Percentiles rank a stretch among this genome's conserved stretches.
Conservation (phyloP, 2,888 invertebrate species). For the Ochlodes sylvanus region DNA sequence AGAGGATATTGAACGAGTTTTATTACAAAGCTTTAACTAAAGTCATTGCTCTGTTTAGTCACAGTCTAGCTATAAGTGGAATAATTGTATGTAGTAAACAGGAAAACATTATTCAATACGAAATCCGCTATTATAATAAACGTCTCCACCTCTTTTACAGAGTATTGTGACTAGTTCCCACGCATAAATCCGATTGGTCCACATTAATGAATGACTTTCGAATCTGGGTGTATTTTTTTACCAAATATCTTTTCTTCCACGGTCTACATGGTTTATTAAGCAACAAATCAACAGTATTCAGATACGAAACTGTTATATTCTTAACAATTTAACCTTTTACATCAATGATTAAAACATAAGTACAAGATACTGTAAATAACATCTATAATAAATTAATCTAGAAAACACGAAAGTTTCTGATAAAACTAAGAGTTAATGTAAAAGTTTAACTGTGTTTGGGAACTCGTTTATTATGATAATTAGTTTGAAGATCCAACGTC, state of each 20-base stretch:
- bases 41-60: slow-evolving; percentile 1
- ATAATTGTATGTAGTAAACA: neutral
- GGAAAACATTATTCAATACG: slow-evolving; percentile 1
- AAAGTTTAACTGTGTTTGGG: neutral
- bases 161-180: neutral
- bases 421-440: neutral
- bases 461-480: slow-evolving; percentile 1
- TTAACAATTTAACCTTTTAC: neutral
- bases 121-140: neutral
- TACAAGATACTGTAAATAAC: neutral
- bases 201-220: neutral
- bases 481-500: neutral
- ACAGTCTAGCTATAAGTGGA: slow-evolving; percentile 2
- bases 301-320: neutral
- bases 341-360: neutral
- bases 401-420: neutral
- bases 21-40: neutral
- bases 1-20: neutral
- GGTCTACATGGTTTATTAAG: slow-evolving; percentile 9
- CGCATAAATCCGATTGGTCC: neutral
- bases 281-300: slow-evolving; percentile 9
- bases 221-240: neutral
- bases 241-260: neutral
- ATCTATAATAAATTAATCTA: neutral
- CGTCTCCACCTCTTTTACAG: too few relatives aligned